Evolutionary conservation across 1,140 invertebrate genomes (phyloP).

Genomic region (Bombus pascuorum): DNA sequence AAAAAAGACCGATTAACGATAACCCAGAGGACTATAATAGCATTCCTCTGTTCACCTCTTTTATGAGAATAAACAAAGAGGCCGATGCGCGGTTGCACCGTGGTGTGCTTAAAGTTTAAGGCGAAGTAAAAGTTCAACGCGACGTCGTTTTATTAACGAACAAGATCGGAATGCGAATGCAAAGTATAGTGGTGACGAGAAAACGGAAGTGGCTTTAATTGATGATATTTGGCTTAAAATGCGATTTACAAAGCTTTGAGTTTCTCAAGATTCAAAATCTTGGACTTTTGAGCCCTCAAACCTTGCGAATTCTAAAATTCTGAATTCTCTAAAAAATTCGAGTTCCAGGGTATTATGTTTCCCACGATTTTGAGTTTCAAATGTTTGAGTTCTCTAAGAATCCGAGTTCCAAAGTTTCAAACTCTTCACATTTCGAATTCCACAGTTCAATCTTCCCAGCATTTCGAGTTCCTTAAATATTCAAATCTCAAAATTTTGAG

Average conservation of each 20-base stretch:
- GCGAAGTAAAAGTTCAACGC: conserved; percentile 53
- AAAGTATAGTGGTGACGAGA: background rate
- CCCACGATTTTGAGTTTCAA: too few species aligned
- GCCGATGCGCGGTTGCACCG: conserved; percentile 27
- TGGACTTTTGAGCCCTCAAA: too few species aligned
- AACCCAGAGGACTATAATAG: conserved; percentile 47
- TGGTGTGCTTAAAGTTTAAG: conserved; percentile 46
- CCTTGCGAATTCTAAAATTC: background rate
- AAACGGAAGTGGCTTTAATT: conserved; percentile 6
- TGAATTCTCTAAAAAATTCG: too few species aligned
- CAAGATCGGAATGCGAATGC: conserved; percentile 22
- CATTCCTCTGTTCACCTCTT: conserved; percentile 50
- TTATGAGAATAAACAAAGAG: conserved; percentile 54
- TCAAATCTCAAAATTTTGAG: too few species aligned
- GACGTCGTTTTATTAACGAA: conserved; percentile 38
- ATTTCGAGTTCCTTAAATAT: too few species aligned
- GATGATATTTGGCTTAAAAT: too few species aligned
- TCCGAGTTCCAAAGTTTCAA: too few species aligned
- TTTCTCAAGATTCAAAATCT: background rate
- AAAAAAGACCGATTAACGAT: conserved; percentile 41
- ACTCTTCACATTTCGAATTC: too few species aligned
- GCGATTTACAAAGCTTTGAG: background rate
- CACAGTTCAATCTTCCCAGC: too few species aligned
- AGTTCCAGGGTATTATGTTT: too few species aligned
- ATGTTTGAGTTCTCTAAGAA: too few species aligned